Evolutionary conservation across 2,797 vertebrate species (phyloP), one percentile per base, ranked within the genome.

Genomic region (Rhynchotus rufescens): DNA sequence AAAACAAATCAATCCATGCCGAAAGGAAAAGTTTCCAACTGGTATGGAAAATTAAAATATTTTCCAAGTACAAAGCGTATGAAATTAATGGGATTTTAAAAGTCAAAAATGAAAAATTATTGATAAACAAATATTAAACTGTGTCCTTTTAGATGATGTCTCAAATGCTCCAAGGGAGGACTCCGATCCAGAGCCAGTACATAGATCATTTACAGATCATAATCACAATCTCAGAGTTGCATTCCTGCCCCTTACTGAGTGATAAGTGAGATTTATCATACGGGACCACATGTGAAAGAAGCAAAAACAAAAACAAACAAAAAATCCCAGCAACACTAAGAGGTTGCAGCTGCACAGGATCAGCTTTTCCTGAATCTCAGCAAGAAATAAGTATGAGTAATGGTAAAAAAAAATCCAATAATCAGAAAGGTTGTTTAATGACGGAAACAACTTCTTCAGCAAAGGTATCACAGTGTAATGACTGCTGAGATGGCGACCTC

Each of bases 331-430:
- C 77, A 94, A 49, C 93, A 94, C 80, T 86, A 93, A 86, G 67
- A 95, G 86, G 71, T 60, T 89, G 93, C 90, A 96, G 95, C 93
- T 94, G 87, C 84, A 91, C 22, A 8, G 73, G 81, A 86, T 86
- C 87, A 81, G 81, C 64, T 67, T 85, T 85, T 88, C 81, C 84
- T 65, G 85, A 84, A 62, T 21, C 83, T 86, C 93, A 82, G 91
- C 51, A 90, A 90, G 89, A 94, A 96, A 93, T 78, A 93, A 69
- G 78, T 66, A 86, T 86, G 95, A 95, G 44, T 92, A 93, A 89
- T 59, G 90, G 79, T 30, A 44, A n/a, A 51, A 28, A 42, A 90
- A 84, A 22, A 84, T 82, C 28, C 91, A 90, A 34, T 62, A 92
- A 92, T 80, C 88, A 82, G 60, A 94, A 93, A 94, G 89, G 86